A percentile compares a stretch with the other conserved stretches of the same genome.
Conservation (phyloP, 2,888 invertebrate genomes). For the Unio delphinus region DNA sequence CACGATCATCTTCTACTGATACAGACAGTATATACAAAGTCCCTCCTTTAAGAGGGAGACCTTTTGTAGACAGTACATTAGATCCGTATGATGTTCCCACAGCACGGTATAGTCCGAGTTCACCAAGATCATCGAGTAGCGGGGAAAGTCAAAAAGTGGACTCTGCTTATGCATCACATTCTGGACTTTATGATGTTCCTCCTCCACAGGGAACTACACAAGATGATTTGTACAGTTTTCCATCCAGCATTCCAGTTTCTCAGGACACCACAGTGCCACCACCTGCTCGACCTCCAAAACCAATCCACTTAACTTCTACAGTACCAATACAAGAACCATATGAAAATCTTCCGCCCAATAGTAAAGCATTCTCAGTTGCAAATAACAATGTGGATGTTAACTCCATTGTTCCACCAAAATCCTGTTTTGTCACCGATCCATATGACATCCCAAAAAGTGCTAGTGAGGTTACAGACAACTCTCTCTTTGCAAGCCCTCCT, state of each 20-base stretch:
- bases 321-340: conserved; percentile 48
- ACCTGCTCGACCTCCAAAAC: conserved; percentile 54
- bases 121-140: conserved; percentile 48
- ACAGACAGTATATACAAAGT: conserved; percentile 33
- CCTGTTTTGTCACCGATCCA: conserved; percentile 32
- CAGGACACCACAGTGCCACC: conserved; percentile 24
- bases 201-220: conserved; percentile 19
- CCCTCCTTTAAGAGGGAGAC: conserved; percentile 25
- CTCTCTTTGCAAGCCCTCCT: conserved; percentile 38
- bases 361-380: conserved; percentile 33
- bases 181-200: conserved; percentile 40
- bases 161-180: conserved; percentile 45
- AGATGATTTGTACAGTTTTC: conserved; percentile 54
- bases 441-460: conserved; percentile 37
- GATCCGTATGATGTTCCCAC: conserved; percentile 53
- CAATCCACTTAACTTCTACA: conserved; percentile 22
- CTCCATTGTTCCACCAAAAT: conserved; percentile 30
- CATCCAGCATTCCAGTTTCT: conserved; percentile 31
- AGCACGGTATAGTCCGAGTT: conserved; percentile 45
- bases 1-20: conserved; percentile 10
- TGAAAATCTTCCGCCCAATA: conserved; percentile 60
- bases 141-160: conserved; percentile 44
- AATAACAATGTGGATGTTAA: conserved; percentile 34
- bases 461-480: conserved; percentile 19
- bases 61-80: conserved; percentile 6